A percentile compares a stretch with the other conserved stretches of the same genome.
Conservation (phyloP, 2,888 invertebrate genomes). For the Mellilla xanthometata region DNA sequence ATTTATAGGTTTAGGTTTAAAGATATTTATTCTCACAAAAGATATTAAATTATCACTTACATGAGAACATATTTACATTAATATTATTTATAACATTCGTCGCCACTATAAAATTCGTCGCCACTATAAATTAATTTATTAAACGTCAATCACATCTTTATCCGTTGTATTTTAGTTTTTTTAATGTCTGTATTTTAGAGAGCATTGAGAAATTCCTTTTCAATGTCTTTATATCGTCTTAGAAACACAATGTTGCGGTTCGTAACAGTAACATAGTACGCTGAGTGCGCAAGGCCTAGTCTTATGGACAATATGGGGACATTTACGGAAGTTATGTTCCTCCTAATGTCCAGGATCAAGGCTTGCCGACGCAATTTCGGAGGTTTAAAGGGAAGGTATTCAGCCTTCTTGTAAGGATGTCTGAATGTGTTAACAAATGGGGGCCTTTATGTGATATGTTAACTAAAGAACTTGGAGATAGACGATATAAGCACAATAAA, state of each 20-base stretch:
- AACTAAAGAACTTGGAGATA: neutral
- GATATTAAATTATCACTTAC: too few relatives aligned
- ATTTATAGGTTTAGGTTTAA: too few relatives aligned
- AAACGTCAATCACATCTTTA: too few relatives aligned
- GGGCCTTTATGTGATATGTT: conserved; percentile 1
- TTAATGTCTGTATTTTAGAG: too few relatives aligned
- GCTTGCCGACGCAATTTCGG: conserved; percentile 45
- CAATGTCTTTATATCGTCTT: conserved; percentile 8
- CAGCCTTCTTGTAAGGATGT: conserved; percentile 17
- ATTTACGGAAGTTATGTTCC: conserved; percentile 61
- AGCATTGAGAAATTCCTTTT: neutral
- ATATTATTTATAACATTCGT: too few relatives aligned
- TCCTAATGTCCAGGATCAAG: conserved; percentile 56
- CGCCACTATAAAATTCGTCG: too few relatives aligned
- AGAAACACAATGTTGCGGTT: conserved; percentile 11
- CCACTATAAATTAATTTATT: too few relatives aligned
- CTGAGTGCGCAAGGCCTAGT: conserved; percentile 57
- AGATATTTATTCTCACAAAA: too few relatives aligned
- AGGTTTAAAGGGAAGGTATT: conserved; percentile 41
- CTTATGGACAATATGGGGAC: conserved; percentile 61
- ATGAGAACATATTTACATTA: too few relatives aligned
- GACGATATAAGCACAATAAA: too few relatives aligned
- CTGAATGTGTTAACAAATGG: conserved; percentile 6
- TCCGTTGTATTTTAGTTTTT: too few relatives aligned
- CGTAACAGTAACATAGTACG: conserved; percentile 19